Percentiles rank a stretch among this genome's conserved stretches.
Evolutionary conservation across 2,113 vertebrate species (phyloP).

Genomic region (Paradoxurus hermaphroditus): DNA sequence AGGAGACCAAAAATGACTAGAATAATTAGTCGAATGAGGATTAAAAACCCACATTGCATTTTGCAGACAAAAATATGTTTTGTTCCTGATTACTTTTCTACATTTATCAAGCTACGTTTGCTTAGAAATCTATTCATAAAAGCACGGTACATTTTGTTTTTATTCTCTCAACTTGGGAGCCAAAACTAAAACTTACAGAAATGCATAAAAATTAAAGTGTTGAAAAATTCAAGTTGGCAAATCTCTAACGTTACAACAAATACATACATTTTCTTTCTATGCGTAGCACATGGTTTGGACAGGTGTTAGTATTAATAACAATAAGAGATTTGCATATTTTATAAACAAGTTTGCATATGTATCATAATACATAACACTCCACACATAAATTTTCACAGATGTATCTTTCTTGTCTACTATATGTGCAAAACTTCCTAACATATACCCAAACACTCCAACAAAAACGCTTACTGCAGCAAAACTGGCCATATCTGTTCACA

Average conservation of each 20-base stretch:
- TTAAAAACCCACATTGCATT: not conserved
- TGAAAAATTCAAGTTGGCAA: constrained; percentile 2
- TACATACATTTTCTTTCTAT: not conserved
- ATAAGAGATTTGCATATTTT: constrained; percentile 47
- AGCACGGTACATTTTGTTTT: not conserved
- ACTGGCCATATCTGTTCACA: not conserved
- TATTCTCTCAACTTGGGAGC: not conserved
- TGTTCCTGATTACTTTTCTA: not conserved
- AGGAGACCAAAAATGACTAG: not conserved
- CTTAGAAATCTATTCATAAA: constrained; percentile 15
- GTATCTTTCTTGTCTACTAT: not conserved
- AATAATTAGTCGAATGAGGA: not conserved
- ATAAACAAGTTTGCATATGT: constrained; percentile 45
- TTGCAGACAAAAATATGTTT: not conserved
- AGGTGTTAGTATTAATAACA: constrained; percentile 54
- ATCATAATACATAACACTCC: not conserved
- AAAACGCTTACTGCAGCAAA: not conserved
- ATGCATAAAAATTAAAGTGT: not conserved
- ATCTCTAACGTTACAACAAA: constrained; percentile 10
- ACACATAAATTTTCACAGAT: constrained; percentile 16
- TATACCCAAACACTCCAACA: not conserved
- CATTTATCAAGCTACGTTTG: not conserved
- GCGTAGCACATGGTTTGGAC: constrained; percentile 9
- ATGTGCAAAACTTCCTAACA: not conserved
- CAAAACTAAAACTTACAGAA: not conserved